Conservation (phyloP, 2,797 vertebrate species). For the Molossus molossus region DNA sequence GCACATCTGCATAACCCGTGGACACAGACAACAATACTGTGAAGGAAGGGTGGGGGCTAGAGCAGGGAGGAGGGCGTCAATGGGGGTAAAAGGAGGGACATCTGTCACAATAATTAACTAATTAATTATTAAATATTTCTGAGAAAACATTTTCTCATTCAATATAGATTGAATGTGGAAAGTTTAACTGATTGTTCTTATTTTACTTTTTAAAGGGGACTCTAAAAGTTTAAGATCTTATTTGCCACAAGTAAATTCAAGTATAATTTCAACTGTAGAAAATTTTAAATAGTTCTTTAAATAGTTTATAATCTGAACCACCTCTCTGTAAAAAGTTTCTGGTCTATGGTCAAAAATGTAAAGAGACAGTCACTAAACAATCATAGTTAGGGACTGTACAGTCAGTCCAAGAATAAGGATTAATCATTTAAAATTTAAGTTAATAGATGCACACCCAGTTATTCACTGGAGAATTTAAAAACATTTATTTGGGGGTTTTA, state of each 20-base stretch:
- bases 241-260: neutral
- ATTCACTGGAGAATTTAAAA: conserved; percentile 15
- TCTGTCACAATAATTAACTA: no score
- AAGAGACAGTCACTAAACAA: conserved; percentile 20
- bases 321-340: neutral
- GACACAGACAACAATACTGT: no score
- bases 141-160: neutral
- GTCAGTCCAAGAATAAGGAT: neutral
- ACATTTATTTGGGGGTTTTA: conserved; percentile 23
- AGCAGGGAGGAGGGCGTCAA: no score
- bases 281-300: neutral
- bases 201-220: neutral
- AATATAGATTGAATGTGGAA: neutral
- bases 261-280: neutral
- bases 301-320: neutral
- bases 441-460: conserved; percentile 1
- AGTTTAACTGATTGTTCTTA: neutral
- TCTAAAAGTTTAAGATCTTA: neutral
- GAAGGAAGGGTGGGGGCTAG: no score
- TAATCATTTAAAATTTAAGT: neutral
- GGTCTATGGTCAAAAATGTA: conserved; percentile 10
- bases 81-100: no score
- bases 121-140: neutral
- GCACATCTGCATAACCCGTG: no score
- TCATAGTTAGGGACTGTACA: neutral